These are phyloP conservation scores for Sardinella longiceps DNA, from an alignment of 2,797 vertebrate species.

Conservation along the genomic window DNA sequence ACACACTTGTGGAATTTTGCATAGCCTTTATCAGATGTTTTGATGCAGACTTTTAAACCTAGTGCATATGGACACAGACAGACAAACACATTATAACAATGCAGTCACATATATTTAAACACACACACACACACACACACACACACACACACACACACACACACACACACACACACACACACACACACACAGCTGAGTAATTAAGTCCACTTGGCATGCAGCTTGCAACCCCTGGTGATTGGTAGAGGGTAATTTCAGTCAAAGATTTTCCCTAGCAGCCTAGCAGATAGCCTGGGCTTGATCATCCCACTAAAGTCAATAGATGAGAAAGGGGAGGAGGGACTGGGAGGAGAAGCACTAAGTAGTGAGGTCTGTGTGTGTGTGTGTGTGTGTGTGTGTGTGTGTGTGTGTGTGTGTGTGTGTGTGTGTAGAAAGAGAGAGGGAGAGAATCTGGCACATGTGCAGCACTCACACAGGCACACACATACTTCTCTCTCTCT, in stretches of 20 bases:
- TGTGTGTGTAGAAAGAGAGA: too few species aligned
- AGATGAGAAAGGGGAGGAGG: not conserved
- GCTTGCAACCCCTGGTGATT: slow-evolving; percentile 48
- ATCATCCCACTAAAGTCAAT: not conserved
- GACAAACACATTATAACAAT: not conserved
- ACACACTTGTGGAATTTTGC: too few species aligned
- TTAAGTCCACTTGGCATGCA: slow-evolving; percentile 51
- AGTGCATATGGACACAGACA: not conserved
- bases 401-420: not conserved
- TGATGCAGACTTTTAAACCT: not conserved
- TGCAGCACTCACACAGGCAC: too few species aligned
- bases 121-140: slow-evolving; percentile 8
- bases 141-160: not conserved
- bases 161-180: slow-evolving; percentile 17
- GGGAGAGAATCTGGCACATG: too few species aligned
- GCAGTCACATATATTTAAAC: not conserved
- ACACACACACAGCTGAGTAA: slow-evolving; percentile 26
- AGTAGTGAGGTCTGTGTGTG: not conserved
- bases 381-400: not conserved
- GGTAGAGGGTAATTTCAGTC: slow-evolving; percentile 51
- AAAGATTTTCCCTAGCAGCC: slow-evolving; percentile 61
- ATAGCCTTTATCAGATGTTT: not conserved
- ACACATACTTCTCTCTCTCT: too few species aligned
- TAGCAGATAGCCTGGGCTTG: slow-evolving; percentile 56
- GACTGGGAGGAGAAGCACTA: slow-evolving; percentile 30